Evolutionary conservation across 2,888 invertebrate species (phyloP).

Genomic region (Gnatocerus cornutus): DNA sequence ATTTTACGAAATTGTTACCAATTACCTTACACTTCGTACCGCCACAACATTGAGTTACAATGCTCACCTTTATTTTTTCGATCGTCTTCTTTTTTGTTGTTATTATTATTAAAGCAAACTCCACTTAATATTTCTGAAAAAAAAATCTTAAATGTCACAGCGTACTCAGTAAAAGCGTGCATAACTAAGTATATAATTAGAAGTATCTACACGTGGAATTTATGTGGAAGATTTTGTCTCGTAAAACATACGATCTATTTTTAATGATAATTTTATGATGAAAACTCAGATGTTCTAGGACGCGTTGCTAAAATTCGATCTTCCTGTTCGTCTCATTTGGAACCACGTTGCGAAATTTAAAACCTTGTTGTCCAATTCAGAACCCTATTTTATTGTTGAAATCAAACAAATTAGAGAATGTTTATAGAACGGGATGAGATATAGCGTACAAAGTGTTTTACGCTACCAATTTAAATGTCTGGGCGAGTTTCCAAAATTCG

Average conservation of each 20-base stretch:
- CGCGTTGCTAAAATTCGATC: constrained; percentile 17
- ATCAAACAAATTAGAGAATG: constrained; percentile 40
- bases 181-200: constrained; percentile 36
- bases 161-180: background rate
- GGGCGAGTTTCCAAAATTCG: constrained; percentile 45
- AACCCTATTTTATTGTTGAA: constrained; percentile 29
- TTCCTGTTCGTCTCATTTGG: constrained; percentile 22
- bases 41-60: constrained; percentile 4
- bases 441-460: constrained; percentile 43
- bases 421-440: constrained; percentile 40
- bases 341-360: background rate
- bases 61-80: constrained; percentile 82
- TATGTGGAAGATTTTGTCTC: constrained; percentile 44
- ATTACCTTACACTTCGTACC: constrained; percentile 52
- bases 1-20: constrained; percentile 57
- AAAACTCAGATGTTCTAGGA: constrained; percentile 33
- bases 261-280: constrained; percentile 47
- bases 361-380: background rate
- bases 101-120: constrained; percentile 77
- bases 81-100: constrained; percentile 83
- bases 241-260: constrained; percentile 45
- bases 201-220: constrained; percentile 42
- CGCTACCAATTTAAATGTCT: constrained; percentile 47
- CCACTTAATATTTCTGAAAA: constrained; percentile 85
- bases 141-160: constrained; percentile 40